Evolutionary conservation across 2,888 invertebrate genomes (phyloP).

Genomic region (Cartodere bifasciata): DNA sequence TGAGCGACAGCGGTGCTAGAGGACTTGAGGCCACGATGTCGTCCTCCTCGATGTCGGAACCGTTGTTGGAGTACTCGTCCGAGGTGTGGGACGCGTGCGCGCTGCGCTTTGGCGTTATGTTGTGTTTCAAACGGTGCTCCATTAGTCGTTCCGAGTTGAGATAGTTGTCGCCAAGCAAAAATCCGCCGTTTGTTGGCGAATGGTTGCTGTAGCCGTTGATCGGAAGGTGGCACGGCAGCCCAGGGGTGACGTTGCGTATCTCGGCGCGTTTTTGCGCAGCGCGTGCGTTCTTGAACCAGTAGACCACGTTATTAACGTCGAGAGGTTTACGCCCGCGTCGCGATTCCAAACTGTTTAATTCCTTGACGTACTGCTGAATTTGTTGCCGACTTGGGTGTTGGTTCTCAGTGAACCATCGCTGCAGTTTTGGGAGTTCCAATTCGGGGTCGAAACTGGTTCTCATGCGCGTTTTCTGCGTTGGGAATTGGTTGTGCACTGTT

Average conservation of each 20-base stretch:
- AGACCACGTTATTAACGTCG: conserved; percentile 91
- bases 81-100: conserved; percentile 49
- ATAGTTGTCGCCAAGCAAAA: conserved; percentile 48
- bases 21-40: conserved; percentile 49
- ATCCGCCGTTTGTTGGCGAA: conserved; percentile 49
- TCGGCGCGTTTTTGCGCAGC: conserved; percentile 91
- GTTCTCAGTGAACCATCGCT: conserved; percentile 94
- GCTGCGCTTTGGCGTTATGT: conserved; percentile 40
- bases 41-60: conserved; percentile 58
- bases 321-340: conserved; percentile 85
- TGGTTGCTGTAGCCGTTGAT: conserved; percentile 54
- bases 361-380: conserved; percentile 90
- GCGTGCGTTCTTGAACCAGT: conserved; percentile 96
- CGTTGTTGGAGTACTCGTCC: conserved; percentile 52
- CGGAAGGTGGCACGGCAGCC: conserved; percentile 47
- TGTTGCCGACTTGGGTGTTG: conserved; percentile 95
- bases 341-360: conserved; percentile 85
- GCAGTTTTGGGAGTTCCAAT: conserved; percentile 87
- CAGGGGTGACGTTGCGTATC: conserved; percentile 45
- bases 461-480: conserved; percentile 85
- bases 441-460: conserved; percentile 95
- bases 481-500: conserved; percentile 62
- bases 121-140: conserved; percentile 52
- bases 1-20: conserved; percentile 55
- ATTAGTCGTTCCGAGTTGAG: conserved; percentile 35